Evolutionary conservation across 2,113 vertebrate species (phyloP).

Genomic region (Copsychus sechellarum): DNA sequence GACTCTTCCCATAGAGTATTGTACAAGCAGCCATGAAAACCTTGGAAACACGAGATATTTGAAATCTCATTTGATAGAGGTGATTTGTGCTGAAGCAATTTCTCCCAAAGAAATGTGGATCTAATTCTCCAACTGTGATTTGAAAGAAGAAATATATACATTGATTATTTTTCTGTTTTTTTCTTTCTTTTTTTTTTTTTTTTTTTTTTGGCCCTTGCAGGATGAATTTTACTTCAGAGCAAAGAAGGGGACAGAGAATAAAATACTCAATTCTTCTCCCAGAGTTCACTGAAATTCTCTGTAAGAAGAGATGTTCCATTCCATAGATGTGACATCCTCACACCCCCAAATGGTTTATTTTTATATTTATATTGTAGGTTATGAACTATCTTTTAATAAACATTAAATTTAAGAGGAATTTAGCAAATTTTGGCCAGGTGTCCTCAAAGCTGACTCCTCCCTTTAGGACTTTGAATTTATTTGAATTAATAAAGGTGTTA

Average conservation of each 20-base stretch:
- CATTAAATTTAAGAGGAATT: neutral
- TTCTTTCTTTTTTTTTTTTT: too few relatives aligned
- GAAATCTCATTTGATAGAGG: conserved; percentile 23
- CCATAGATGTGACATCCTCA: neutral
- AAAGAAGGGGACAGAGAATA: neutral
- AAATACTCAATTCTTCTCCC: neutral
- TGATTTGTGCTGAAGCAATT: neutral
- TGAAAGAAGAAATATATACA: neutral
- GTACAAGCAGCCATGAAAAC: neutral
- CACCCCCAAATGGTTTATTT: neutral
- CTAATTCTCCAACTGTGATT: conserved; percentile 18
- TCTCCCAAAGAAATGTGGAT: neutral
- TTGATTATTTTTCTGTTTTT: neutral
- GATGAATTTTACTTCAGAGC: neutral
- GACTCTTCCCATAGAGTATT: neutral
- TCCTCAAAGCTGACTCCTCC: neutral
- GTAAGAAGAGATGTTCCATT: neutral
- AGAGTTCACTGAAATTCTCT: accelerated
- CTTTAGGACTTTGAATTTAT: neutral
- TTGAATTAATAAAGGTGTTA: neutral
- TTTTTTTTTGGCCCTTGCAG: too few relatives aligned
- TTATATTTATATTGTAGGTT: neutral
- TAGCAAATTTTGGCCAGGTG: neutral
- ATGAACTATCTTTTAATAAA: neutral
- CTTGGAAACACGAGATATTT: neutral